These are phyloP conservation scores for Calypte anna DNA, from an alignment of 2,113 vertebrate genomes.

Conservation along the genomic window DNA sequence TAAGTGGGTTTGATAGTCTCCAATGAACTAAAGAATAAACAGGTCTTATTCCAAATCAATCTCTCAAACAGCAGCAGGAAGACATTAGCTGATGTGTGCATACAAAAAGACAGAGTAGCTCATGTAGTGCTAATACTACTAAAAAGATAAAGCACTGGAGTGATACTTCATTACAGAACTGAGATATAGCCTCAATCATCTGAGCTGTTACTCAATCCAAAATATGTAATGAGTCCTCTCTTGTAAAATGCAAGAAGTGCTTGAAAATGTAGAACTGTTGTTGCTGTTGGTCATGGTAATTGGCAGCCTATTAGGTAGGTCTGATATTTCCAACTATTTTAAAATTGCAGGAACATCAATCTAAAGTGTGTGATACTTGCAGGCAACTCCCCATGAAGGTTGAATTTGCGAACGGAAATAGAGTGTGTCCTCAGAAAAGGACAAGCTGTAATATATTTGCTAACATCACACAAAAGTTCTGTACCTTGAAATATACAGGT, in stretches of 20 bases:
- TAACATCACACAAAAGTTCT: background rate
- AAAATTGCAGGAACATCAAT: background rate
- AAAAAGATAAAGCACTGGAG: background rate
- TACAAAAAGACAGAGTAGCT: background rate
- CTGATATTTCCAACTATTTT: background rate
- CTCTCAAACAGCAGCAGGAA: background rate
- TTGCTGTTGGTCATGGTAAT: background rate
- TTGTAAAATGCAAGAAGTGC: background rate
- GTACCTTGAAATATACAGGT: background rate
- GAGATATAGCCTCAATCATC: background rate
- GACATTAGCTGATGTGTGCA: background rate
- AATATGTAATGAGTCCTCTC: background rate
- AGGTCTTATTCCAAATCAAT: background rate
- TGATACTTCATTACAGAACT: background rate
- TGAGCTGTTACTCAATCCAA: background rate
- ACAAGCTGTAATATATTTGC: background rate
- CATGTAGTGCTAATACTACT: background rate
- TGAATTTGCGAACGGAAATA: background rate
- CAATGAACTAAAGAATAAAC: background rate
- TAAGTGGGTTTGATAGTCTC: background rate
- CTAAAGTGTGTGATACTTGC: background rate
- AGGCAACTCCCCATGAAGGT: background rate
- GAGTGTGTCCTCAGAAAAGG: background rate
- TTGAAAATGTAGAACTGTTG: background rate
- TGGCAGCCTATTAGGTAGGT: background rate